Evolutionary conservation across 1,140 invertebrate species (phyloP), one percentile per base, ranked within the genome.

Genomic region (Microvelia longipes): DNA sequence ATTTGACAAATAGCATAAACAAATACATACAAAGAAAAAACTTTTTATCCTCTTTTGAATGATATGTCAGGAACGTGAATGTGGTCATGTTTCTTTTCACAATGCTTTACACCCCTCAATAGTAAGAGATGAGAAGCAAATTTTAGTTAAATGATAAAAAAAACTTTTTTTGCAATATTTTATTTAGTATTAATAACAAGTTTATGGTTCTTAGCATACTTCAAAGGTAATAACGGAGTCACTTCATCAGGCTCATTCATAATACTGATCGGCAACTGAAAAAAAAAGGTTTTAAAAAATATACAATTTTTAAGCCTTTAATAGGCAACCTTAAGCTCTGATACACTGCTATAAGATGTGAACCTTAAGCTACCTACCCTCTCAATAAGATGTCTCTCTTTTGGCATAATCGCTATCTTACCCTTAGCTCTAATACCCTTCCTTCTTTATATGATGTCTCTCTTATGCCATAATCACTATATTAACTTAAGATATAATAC

Each of bases 321-420:
- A n/a, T n/a, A n/a, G n/a, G n/a, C n/a, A n/a, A 90, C 77, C 93
- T 90, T 79, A 94, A 94, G 74, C 96, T 84, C 73, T 97, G 84
- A 0, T 95, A 98, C 79, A n/a, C n/a, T n/a, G n/a, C n/a, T n/a
- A n/a, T n/a, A n/a, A n/a, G n/a, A n/a, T n/a, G n/a, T n/a, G n/a
- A n/a, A n/a, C n/a, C n/a, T n/a, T n/a, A n/a, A n/a, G n/a, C n/a
- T n/a, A n/a, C 99, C 97, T 77, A 92, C 89, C 25, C 96, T 85
- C 71, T 91, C 83, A 0, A 96, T n/a, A n/a, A 83, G 76, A 98
- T 82, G 0, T 98, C 94, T 77, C 91, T n/a, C n/a, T n/a, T n/a
- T n/a, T n/a, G n/a, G n/a, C n/a, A n/a, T n/a, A n/a, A n/a, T n/a
- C n/a, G n/a, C n/a, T n/a, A n/a, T n/a, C n/a, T n/a, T 76, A 82